Evolutionary conservation across 2,888 invertebrate genomes (phyloP), one percentile per base, ranked within the genome.

Genomic region (Eupithecia exiguata): DNA sequence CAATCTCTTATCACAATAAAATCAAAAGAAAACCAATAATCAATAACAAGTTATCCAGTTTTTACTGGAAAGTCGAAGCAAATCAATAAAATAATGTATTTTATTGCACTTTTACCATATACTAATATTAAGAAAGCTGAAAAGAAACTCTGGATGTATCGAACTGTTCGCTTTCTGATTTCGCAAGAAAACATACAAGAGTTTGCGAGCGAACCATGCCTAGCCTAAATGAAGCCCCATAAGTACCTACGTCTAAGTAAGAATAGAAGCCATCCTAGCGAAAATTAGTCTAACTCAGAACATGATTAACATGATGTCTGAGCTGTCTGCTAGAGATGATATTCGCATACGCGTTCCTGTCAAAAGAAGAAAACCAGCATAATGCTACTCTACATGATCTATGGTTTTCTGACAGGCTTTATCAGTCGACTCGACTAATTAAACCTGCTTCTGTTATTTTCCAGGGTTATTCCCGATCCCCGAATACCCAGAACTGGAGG

Each of bases 401-500:
- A 21, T 53, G n/a, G 21, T 21, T 53, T 53, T 53, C 21, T 53
- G 53, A 7, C 10, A 12, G 21, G 10, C 21, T 53, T 12, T 53
- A 53, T 21, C 10, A 21, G 12, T 25, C 25, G 5, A 58, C 25
- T 58, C 12, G 9, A 58, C 14, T 58, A 4, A 25, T 25, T 14
- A 25, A 58, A 25, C 12, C 14, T 21, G 5, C 58, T 25, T 58
- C 58, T 58, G 58, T 58, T 25, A 4, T 58, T 90, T 66, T 89
- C 16, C 90, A 94, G 94, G 92, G 87, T 87, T 94, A 84, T 93
- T 92, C 85, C 89, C 93, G 70, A 94, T 94, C 85, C 94, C 94
- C 70, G 94, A 94, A 83, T 91, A 91, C 80, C 94, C 94, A 10
- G 94, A 94, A 82, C 83, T 86, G 83, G 93, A 92, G 87, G 81